A percentile compares a stretch with the other conserved stretches of the same genome.
phyloP scores from a whole-genome alignment of 2,888 invertebrate genomes.

The Iphiclides podalirius region DNA sequence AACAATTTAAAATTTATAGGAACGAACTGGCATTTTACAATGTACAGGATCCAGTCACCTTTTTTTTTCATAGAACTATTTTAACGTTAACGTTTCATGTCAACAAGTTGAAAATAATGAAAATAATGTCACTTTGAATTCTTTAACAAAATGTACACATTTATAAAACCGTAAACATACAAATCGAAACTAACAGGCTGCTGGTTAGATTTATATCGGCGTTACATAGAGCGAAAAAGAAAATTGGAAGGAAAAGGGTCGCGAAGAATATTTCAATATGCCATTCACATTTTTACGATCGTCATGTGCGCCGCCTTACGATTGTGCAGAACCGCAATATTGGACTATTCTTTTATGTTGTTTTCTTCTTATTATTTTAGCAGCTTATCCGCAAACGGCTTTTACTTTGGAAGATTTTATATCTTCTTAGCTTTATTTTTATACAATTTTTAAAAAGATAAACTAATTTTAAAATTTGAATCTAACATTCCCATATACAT shows the following conservation, averaged over 20 bases:
- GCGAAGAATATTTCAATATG: constrained; percentile 75
- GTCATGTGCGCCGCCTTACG: constrained; percentile 65
- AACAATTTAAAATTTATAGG: too few species aligned
- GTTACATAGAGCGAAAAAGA: constrained; percentile 58
- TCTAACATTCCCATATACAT: too few species aligned
- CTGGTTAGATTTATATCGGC: constrained; percentile 61
- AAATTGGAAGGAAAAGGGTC: constrained; percentile 69
- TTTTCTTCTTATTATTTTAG: constrained; percentile 43
- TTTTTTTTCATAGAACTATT: too few species aligned
- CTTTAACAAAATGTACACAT: constrained; percentile 5
- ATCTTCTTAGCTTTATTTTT: constrained; percentile 1
- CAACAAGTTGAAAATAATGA: too few species aligned
- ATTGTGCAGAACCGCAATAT: constrained; percentile 67
- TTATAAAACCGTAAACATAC: constrained; percentile 23
- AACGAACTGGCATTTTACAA: too few species aligned
- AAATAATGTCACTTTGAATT: too few species aligned
- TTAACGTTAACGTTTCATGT: too few species aligned
- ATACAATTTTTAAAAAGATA: too few species aligned
- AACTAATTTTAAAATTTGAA: too few species aligned
- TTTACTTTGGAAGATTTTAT: constrained; percentile 23
- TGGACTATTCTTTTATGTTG: constrained; percentile 49
- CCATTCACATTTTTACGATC: constrained; percentile 75
- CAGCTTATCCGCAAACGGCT: constrained; percentile 44
- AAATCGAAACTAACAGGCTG: constrained; percentile 41
- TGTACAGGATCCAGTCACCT: too few species aligned